These are phyloP conservation scores for Bellardia pandia DNA, from an alignment of 2,888 invertebrate genomes.

Conservation along the genomic window DNA sequence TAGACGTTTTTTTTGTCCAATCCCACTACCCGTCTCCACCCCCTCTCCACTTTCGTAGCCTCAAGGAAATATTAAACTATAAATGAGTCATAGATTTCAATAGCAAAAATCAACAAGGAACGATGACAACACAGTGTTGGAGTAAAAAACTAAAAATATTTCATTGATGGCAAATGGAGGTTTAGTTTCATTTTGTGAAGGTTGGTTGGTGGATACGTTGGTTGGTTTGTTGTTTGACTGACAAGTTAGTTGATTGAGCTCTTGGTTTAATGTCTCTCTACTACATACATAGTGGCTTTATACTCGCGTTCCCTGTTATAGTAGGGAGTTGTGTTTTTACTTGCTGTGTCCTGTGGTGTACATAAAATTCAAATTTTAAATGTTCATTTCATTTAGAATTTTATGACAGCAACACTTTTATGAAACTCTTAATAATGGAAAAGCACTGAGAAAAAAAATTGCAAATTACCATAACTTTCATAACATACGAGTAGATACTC, in stretches of 20 bases:
- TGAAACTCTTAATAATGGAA: conserved; percentile 31
- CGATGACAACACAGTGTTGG: conserved; percentile 54
- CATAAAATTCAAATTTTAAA: conserved; percentile 68
- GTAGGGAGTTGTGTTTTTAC: conserved; percentile 43
- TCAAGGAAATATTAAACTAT: conserved; percentile 56
- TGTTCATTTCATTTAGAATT: conserved; percentile 67
- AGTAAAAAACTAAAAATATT: conserved; percentile 2
- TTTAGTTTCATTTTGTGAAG: conserved; percentile 16
- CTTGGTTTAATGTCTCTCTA: conserved; percentile 8
- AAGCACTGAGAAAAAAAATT: neutral
- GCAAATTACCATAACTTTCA: conserved; percentile 30
- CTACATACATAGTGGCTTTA: neutral
- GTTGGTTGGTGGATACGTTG: conserved; percentile 14
- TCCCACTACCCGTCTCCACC: neutral
- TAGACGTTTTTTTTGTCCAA: neutral
- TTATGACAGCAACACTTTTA: conserved; percentile 54
- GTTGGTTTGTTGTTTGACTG: conserved; percentile 7
- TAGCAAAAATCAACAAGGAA: conserved; percentile 67
- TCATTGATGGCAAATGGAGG: conserved; percentile 51
- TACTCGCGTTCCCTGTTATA: neutral
- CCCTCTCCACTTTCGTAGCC: neutral
- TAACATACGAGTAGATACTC: neutral
- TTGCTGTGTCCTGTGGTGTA: conserved; percentile 24
- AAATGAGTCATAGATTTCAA: conserved; percentile 69
- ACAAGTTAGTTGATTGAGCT: conserved; percentile 27